These are phyloP conservation scores for Hyppa rectilinea DNA, from an alignment of 2,888 invertebrate species.

Conservation along the genomic window DNA sequence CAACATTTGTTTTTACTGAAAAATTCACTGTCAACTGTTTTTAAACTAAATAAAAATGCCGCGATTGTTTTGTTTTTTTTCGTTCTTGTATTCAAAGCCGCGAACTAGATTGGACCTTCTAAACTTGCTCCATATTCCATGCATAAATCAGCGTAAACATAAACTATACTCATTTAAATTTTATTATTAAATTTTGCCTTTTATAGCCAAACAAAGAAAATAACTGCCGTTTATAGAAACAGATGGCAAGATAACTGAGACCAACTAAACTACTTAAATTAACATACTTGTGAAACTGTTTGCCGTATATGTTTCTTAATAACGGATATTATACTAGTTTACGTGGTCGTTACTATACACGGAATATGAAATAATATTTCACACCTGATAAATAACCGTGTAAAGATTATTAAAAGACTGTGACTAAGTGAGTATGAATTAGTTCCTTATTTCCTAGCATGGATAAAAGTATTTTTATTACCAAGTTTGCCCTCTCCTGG, in stretches of 20 bases:
- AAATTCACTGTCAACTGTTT: neutral
- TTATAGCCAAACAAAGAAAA: conserved; percentile 58
- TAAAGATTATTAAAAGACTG: conserved; percentile 9
- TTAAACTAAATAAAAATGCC: neutral
- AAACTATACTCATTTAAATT: conserved; percentile 56
- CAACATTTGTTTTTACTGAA: neutral
- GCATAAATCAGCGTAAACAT: conserved; percentile 38
- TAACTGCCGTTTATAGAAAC: conserved; percentile 29
- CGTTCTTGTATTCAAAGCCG: neutral
- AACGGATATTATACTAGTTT: conserved; percentile 49
- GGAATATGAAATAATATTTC: conserved; percentile 54
- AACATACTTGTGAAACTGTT: conserved; percentile 58
- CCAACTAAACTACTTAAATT: conserved; percentile 41
- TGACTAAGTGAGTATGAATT: conserved; percentile 3
- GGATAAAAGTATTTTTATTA: conserved; percentile 23
- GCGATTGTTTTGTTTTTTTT: neutral
- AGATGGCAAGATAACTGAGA: conserved; percentile 43
- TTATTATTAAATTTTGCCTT: conserved; percentile 60
- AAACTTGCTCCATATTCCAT: conserved; percentile 34
- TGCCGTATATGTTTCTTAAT: conserved; percentile 49
- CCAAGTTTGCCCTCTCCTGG: neutral
- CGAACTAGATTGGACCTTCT: neutral
- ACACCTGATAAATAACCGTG: conserved; percentile 48
- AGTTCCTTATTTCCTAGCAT: conserved; percentile 22
- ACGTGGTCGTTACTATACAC: conserved; percentile 37